Evolutionary conservation across 1,140 invertebrate species (phyloP).

Genomic region (Drosophila mojavensis): DNA sequence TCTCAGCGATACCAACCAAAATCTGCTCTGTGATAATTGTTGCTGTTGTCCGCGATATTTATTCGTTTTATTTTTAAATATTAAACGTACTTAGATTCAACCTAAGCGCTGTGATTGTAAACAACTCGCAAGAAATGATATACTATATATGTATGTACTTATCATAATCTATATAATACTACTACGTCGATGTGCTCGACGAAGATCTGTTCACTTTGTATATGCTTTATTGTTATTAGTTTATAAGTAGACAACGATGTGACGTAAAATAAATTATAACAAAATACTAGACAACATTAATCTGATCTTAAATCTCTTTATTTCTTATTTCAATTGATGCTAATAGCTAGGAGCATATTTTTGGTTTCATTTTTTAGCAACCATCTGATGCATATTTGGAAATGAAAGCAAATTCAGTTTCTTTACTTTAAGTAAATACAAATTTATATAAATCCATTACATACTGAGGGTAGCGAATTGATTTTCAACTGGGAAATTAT

Average conservation of each 20-base stretch:
- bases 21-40: slow-evolving; percentile 73
- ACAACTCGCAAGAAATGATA: slow-evolving; percentile 43
- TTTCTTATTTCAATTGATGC: too few relatives aligned
- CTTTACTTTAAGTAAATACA: too few relatives aligned
- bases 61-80: slow-evolving; percentile 6
- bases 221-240: slow-evolving; percentile 52
- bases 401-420: too few relatives aligned
- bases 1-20: slow-evolving; percentile 32
- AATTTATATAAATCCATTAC: too few relatives aligned
- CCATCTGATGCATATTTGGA: too few relatives aligned
- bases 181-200: slow-evolving; percentile 4
- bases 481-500: too few relatives aligned
- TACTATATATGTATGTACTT: slow-evolving; percentile 14
- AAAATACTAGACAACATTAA: slow-evolving; percentile 24
- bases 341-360: too few relatives aligned
- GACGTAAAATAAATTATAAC: slow-evolving; percentile 65
- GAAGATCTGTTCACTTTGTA: not conserved
- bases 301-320: too few relatives aligned
- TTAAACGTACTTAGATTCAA: slow-evolving; percentile 48
- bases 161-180: not conserved
- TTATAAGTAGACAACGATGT: slow-evolving; percentile 61
- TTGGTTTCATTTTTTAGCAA: too few relatives aligned
- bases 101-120: slow-evolving; percentile 73
- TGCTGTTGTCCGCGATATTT: slow-evolving; percentile 36
- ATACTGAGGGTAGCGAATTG: too few relatives aligned